These are phyloP conservation scores for Erinaceus europaeus DNA, from an alignment of 2,113 vertebrate species.

Conservation along the genomic window DNA sequence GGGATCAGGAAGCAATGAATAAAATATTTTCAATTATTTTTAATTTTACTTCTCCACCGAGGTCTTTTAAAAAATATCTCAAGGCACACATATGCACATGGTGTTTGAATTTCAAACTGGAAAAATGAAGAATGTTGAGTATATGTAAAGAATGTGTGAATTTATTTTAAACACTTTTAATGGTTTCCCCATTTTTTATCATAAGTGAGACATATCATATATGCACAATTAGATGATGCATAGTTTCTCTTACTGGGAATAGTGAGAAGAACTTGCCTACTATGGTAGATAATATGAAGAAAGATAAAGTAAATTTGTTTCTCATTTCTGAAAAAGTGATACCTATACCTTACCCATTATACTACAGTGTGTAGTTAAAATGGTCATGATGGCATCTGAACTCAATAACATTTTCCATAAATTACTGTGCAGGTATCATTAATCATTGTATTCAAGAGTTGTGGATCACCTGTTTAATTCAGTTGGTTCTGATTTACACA, in stretches of 20 bases:
- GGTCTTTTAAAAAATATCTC: not conserved
- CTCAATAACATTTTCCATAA: conserved; percentile 78
- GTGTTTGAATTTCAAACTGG: not conserved
- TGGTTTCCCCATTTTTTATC: not conserved
- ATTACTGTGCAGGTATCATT: conserved; percentile 79
- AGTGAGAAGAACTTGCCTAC: not conserved
- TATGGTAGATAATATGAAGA: conserved; percentile 26
- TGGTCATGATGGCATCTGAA: conserved; percentile 77
- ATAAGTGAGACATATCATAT: not conserved
- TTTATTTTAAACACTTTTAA: conserved; percentile 35
- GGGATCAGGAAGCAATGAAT: conserved; percentile 11
- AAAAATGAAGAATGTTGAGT: not conserved
- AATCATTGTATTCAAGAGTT: conserved; percentile 81
- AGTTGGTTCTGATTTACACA: conserved; percentile 77
- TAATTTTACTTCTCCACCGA: conserved; percentile 10
- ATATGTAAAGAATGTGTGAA: not conserved
- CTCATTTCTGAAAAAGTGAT: conserved; percentile 27
- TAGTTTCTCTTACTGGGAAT: not conserved
- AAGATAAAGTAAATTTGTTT: conserved; percentile 41
- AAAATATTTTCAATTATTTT: conserved; percentile 27
- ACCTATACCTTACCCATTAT: conserved; percentile 48
- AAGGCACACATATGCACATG: not conserved
- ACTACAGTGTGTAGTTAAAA: conserved; percentile 58
- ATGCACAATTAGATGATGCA: not conserved
- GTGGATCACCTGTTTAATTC: conserved; percentile 80